These are phyloP conservation scores for Pogoniulus pusillus DNA, from an alignment of 2,797 vertebrate genomes.

Conservation along the genomic window DNA sequence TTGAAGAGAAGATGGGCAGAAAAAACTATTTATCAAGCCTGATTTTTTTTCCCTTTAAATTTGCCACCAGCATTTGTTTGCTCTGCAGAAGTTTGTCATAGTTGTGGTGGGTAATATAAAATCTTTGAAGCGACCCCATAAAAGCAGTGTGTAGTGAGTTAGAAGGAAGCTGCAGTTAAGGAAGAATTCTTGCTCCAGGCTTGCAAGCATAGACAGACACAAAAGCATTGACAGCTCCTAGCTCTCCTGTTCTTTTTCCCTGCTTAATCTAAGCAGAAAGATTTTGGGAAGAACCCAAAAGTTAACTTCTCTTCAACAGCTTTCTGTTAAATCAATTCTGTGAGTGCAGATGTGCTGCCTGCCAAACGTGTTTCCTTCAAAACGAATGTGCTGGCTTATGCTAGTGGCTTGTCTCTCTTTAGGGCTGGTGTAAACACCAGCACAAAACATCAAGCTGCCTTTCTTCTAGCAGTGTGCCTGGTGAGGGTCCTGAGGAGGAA, in stretches of 20 bases:
- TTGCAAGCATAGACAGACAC: rapidly evolving
- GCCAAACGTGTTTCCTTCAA: background rate
- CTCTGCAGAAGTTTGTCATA: background rate
- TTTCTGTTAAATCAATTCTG: background rate
- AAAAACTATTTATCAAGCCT: background rate
- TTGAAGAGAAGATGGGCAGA: background rate
- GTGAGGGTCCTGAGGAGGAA: background rate
- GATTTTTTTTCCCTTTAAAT: background rate
- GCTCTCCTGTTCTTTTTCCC: background rate
- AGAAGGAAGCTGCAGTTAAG: background rate
- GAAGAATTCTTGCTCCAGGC: background rate
- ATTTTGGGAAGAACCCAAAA: background rate
- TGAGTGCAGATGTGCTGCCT: background rate
- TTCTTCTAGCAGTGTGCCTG: background rate
- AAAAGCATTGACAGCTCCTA: background rate
- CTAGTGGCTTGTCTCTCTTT: too few relatives aligned
- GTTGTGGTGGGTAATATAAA: background rate
- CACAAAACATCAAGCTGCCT: background rate
- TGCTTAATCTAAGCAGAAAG: background rate
- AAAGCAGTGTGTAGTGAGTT: background rate
- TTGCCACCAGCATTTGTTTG: background rate
- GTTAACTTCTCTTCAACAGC: background rate
- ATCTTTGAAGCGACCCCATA: background rate
- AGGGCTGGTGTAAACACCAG: background rate
- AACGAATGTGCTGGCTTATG: rapidly evolving